These are phyloP conservation scores for Dasysyrphus albostriatus DNA, from an alignment of 2,888 invertebrate species.

Conservation along the genomic window DNA sequence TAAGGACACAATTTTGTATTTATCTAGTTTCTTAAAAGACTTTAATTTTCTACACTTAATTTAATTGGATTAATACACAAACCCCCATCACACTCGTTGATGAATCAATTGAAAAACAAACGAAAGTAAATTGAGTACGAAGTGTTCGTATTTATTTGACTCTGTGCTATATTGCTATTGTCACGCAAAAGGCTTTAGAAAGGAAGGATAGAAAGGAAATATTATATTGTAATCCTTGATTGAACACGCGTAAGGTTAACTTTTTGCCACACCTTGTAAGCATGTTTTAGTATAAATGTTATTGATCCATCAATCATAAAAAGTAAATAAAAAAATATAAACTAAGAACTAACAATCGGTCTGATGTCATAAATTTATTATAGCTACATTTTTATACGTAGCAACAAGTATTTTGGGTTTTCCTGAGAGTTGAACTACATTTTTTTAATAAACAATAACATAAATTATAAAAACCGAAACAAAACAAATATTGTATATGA, in stretches of 20 bases:
- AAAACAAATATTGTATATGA: too few relatives aligned
- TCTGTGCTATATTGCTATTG: conserved; percentile 52
- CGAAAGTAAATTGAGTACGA: conserved; percentile 10
- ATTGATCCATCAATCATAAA: conserved; percentile 32
- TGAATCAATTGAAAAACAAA: conserved; percentile 33
- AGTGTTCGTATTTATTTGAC: conserved; percentile 52
- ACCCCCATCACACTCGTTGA: not conserved
- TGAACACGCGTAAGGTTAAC: conserved; percentile 49
- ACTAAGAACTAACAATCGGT: not conserved
- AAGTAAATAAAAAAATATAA: not conserved
- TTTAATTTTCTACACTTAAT: not conserved
- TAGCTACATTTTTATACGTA: too few relatives aligned
- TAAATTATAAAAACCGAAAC: too few relatives aligned
- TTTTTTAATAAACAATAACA: too few relatives aligned
- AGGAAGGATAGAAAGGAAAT: conserved; percentile 19
- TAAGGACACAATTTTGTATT: not conserved
- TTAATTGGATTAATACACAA: conserved; percentile 13
- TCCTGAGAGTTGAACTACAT: too few relatives aligned
- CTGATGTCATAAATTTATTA: not conserved
- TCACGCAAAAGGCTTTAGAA: conserved; percentile 47
- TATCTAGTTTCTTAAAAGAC: not conserved
- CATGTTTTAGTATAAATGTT: conserved; percentile 17
- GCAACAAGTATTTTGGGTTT: not conserved
- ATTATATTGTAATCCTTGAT: conserved; percentile 51
- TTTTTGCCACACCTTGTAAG: conserved; percentile 28